Percentiles rank a stretch among this genome's conserved stretches.
Conservation (phyloP, 1,140 invertebrate species). For the Danaus melanippus region DNA sequence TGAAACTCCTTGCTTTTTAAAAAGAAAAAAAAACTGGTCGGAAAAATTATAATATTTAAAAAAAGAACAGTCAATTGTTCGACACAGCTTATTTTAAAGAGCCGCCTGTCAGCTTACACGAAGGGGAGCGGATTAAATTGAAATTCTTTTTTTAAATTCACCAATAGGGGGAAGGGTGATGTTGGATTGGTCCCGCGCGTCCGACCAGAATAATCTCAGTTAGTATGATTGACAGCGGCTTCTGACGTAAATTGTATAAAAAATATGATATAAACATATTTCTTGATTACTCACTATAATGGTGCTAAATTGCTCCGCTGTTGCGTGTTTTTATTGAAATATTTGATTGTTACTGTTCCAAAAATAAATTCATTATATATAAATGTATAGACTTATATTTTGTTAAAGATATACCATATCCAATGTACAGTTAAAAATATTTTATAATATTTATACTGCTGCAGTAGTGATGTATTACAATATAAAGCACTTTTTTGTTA, state of each 20-base stretch:
- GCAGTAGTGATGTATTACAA: too few relatives aligned
- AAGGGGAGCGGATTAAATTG: slow-evolving; percentile 63
- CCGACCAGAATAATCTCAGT: slow-evolving; percentile 50
- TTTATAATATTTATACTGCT: slow-evolving; percentile 1
- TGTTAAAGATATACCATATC: background rate
- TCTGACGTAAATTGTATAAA: slow-evolving; percentile 8
- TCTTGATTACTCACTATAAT: too few relatives aligned
- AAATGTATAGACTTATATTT: background rate
- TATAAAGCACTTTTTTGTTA: too few relatives aligned
- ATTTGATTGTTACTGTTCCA: background rate
- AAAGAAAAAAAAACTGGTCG: too few relatives aligned
- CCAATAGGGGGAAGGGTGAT: slow-evolving; percentile 57
- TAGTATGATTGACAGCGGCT: slow-evolving; percentile 43
- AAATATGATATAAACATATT: background rate
- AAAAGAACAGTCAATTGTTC: slow-evolving; percentile 20
- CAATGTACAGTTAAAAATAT: background rate
- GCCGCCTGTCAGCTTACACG: slow-evolving; percentile 30
- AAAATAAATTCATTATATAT: slow-evolving; percentile 1
- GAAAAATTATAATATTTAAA: slow-evolving; percentile 3
- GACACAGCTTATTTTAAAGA: slow-evolving; percentile 18
- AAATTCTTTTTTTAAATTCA: slow-evolving; percentile 66
- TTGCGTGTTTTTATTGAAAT: too few relatives aligned
- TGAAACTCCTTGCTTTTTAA: too few relatives aligned
- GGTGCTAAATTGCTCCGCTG: too few relatives aligned
- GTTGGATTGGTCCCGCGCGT: slow-evolving; percentile 50